Base-by-base conservation (phyloP, 2,888 invertebrate genomes). In the Folsomia manolachei region DNA sequence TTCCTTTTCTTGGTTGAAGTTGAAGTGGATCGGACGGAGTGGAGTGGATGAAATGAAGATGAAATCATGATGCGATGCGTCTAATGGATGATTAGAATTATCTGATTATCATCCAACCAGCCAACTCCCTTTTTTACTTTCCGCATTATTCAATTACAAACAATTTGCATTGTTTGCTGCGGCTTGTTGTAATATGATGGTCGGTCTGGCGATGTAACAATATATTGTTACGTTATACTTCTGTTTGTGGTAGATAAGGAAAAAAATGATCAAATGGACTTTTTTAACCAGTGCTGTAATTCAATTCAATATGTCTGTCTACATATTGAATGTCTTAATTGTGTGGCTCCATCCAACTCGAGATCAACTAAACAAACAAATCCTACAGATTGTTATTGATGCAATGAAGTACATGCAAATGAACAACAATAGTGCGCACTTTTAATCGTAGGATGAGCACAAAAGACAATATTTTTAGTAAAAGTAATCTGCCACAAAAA, bases 281-380 rank as follows among this genome's bases (percentile, higher is more conserved):
- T n/a, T n/a, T n/a, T n/a, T n/a, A n/a, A n/a, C n/a, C n/a, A n/a
- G n/a, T n/a, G 7, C n/a, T 56, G 56, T 56, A 56, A 56, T 56
- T 56, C 7, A 56, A 56, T 56, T 56, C n/a, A n/a, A 21, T n/a
- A n/a, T 19, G n/a, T 21, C 39, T 39, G 18, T 56, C n/a, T n/a
- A n/a, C n/a, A n/a, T n/a, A n/a, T 56, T 56, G 56, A 56, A 56
- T 56, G 56, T 56, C 56, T 56, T 56, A 56, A 56, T 56, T 56
- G 7, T 56, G 19, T 56, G 56, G 56, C 56, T 56, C 56, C 56
- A 56, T 7, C 7, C 56, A 14, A 19, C n/a, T n/a, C 39, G 14
- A n/a, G n/a, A n/a, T n/a, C 39, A 4, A 39, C 39, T 39, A 39
- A 14, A 4, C 39, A 39, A 39, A 39, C 39, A 39, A 39, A 39